Evolutionary conservation across 2,113 vertebrate species (phyloP), one percentile per base, ranked within the genome.

Genomic region (Ceyx margarethae): DNA sequence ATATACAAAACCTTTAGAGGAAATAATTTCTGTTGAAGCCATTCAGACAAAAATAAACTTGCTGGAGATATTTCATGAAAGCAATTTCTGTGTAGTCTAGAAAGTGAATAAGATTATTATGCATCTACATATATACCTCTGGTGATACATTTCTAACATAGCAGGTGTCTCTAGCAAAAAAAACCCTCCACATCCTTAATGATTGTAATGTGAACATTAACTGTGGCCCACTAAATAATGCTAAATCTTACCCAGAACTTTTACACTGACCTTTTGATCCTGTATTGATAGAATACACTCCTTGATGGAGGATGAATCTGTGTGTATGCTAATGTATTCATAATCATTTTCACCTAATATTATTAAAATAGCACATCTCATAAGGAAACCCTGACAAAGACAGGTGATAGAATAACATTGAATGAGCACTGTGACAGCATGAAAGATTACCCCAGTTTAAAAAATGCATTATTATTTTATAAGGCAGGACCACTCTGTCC

Each of bases 391-490:
- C 4, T 84, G 53, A 79, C 43, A 87, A 81, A 71, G 8, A 22
- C 9, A n/a, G 8, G 8, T 53, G 75, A 54, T 46, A 61, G 33
- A 72, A 86, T 61, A 93, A 69, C 22, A 61, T 1, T 85, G 58
- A 78, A 79, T 79, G 25, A 68, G 31, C 11, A 56, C 9, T 48
- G 16, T 90, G 84, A 90, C 71, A 92, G 54, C 31, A 87, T 76
- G 79, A 94, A 87, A 62, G 37, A 94, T 79, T 85, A 90, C 13
- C 11, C 28, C 28, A 56, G 46, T 51, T 94, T 87, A 76, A 81
- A 85, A 95, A 94, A 74, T 85, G 20, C 20, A 73, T 79, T 82
- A 69, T 89, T 90, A 61, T 90, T 91, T 90, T 72, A 77, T 66
- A 82, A 54, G 31, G 37, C 46, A 66, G 84, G 87, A 62, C 46